phyloP scores from a whole-genome alignment of 2,797 vertebrate species.

The Trachops cirrhosus region DNA sequence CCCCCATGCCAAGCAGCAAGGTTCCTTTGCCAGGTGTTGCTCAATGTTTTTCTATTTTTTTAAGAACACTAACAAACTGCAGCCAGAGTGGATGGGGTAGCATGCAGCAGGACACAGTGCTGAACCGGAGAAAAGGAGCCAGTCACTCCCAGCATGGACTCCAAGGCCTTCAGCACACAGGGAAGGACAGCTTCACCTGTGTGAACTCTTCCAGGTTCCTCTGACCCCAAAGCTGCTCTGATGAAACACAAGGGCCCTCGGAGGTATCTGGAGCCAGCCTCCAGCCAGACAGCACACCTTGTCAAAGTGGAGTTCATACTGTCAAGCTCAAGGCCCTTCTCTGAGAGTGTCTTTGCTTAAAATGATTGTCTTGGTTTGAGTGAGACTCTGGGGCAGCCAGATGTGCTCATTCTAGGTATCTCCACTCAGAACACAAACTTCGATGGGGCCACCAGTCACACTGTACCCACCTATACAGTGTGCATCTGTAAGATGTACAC shows the following conservation, averaged over 20 bases:
- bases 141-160: constrained; percentile 44
- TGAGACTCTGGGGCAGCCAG: not conserved
- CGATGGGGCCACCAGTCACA: not conserved
- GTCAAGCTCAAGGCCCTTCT: constrained; percentile 37
- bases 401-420: not conserved
- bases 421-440: not conserved
- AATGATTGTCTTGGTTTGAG: not conserved
- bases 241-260: constrained; percentile 8
- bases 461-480: not conserved
- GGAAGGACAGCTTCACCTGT: not conserved
- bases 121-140: constrained; percentile 54
- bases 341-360: not conserved
- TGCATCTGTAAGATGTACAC: not conserved
- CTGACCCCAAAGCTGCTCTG: constrained; percentile 12
- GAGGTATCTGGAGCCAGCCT: constrained; percentile 40
- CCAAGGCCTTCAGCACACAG: constrained; percentile 25
- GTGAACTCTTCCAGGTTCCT: constrained; percentile 12
- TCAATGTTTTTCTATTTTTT: not conserved
- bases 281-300: not conserved
- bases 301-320: constrained; percentile 27
- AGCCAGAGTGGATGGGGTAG: not conserved
- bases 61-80: not conserved
- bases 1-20: not conserved
- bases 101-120: not conserved
- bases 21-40: constrained; percentile 12